Base-by-base conservation (phyloP, 2,888 invertebrate genomes). In the Neoascia interrupta region DNA sequence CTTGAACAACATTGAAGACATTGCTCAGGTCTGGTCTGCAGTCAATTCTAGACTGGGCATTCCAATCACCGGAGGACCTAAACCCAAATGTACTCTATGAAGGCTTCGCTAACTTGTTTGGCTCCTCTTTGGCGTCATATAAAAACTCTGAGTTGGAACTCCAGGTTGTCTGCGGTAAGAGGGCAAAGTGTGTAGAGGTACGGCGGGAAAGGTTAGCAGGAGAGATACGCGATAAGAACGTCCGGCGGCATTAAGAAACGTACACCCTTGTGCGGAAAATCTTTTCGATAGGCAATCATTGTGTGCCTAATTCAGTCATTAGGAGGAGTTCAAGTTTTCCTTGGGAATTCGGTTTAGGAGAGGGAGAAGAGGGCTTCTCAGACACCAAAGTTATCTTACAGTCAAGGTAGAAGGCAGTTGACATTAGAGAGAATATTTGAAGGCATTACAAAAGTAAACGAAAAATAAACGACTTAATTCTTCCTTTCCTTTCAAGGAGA, bases 151-250 rank as follows among this genome's bases (percentile, higher is more conserved):
- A 64, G n/a, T 19, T 26, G 3, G 18, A 21, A 5, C 36, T 66
- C 0, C 45, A 54, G 19, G 53, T 66, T 4, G 54, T 37, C n/a
- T 54, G 45, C 13, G 66, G 54, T 6, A 66, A 66, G 4, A 54
- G 53, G 1, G 64, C 54, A 11, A 54, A 45, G 54, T 54, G 66
- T 10, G 56, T 45, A 19, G 54, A 66, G 8, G 37, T 66, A 5
- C 26, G 66, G 3, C 18, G 56, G 23, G 56, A 56, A 5, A 56
- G 56, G 5, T 15, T 66, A 23, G 15, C 56, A 10, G 21, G 18
- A 11, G 28, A 66, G 19, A 13, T 66, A 26, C 10, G 53, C 1
- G 51, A 45, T 34, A 53, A 53, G 11, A 53, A 53, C 3, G 34
- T 64, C 1, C 63, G 15, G 4, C 19, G 8, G 31, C 51, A 11